Evolutionary conservation across 2,888 invertebrate genomes (phyloP).

Genomic region (Minunthozetes semirufus): DNA sequence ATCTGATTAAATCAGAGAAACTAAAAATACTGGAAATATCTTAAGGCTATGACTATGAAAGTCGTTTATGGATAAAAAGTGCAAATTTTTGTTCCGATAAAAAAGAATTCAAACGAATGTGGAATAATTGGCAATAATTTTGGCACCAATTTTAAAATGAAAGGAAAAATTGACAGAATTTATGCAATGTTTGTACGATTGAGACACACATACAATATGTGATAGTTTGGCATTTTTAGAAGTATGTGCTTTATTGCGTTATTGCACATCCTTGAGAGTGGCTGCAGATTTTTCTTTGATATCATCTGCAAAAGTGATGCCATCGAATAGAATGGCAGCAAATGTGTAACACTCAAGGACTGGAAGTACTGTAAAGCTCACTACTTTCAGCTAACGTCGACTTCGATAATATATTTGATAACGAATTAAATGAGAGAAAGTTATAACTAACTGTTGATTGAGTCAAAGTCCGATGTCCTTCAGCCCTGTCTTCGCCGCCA

Average conservation of each 20-base stretch:
- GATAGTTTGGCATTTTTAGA: conserved; percentile 6
- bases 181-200: neutral
- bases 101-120: neutral
- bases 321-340: conserved; percentile 16
- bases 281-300: neutral
- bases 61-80: neutral
- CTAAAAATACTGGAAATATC: conserved; percentile 10
- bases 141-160: neutral
- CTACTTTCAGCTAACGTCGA: neutral
- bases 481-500: neutral
- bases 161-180: neutral
- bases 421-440: conserved; percentile 2
- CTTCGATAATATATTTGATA: neutral
- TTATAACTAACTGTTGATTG: conserved; percentile 17
- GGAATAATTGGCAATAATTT: neutral
- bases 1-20: neutral
- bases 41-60: neutral
- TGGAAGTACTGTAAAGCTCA: neutral
- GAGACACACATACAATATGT: neutral
- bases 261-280: conserved; percentile 23
- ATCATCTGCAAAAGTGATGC: conserved; percentile 5
- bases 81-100: neutral
- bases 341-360: conserved; percentile 13
- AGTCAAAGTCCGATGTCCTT: conserved; percentile 24
- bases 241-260: neutral